Evolutionary conservation across 2,113 vertebrate genomes (phyloP).

Genomic region (Coptodon rendalli): DNA sequence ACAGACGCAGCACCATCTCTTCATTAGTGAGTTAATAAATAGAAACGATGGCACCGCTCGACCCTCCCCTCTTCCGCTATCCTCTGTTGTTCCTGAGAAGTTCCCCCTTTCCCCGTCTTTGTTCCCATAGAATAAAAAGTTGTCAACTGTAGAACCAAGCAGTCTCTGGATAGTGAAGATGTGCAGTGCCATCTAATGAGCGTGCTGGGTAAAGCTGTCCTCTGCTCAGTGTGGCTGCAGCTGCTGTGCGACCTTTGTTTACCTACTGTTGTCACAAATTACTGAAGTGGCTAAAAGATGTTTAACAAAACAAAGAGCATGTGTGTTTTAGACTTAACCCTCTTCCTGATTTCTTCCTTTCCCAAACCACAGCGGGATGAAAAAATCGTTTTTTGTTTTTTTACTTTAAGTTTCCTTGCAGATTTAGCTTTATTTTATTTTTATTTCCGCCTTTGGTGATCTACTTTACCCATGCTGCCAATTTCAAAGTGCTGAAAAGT

Average conservation of each 20-base stretch:
- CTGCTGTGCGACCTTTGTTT: background rate
- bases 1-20: slow-evolving; percentile 87
- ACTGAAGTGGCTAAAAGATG: background rate
- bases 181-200: slow-evolving; percentile 33
- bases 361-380: background rate
- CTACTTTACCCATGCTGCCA: background rate
- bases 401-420: background rate
- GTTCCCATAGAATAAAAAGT: background rate
- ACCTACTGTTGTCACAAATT: background rate
- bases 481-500: background rate
- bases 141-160: background rate
- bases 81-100: background rate
- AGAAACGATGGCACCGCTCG: slow-evolving; percentile 13
- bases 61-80: background rate
- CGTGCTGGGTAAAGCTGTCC: background rate
- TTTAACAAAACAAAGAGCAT: background rate
- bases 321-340: background rate
- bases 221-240: background rate
- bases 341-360: background rate
- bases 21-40: slow-evolving; percentile 83
- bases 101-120: background rate
- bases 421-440: background rate
- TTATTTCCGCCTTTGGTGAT: background rate
- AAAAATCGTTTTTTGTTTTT: background rate
- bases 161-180: background rate